A percentile compares a stretch with the other conserved stretches of the same genome.
phyloP scores from a whole-genome alignment of 2,888 invertebrate species.

The Anticlea derivata region DNA sequence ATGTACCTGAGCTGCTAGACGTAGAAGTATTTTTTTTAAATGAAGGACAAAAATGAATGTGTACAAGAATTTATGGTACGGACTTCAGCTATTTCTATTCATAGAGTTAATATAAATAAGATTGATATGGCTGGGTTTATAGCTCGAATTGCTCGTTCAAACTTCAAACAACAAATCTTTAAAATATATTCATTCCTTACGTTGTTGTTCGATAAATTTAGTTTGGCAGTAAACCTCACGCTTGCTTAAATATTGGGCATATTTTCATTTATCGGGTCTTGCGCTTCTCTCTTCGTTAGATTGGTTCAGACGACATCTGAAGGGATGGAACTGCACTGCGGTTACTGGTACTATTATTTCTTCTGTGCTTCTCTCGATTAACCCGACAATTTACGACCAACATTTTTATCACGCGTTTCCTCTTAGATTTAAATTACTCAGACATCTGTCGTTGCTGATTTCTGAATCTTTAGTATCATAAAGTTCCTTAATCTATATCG shows the following conservation, averaged over 20 bases:
- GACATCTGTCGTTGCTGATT: not conserved
- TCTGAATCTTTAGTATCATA: not conserved
- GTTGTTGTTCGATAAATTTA: conserved; percentile 21
- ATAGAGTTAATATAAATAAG: conserved; percentile 24
- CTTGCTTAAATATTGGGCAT: conserved; percentile 16
- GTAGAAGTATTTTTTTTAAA: conserved; percentile 1
- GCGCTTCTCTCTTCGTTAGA: conserved; percentile 4
- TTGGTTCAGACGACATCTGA: conserved; percentile 19
- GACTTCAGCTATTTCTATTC: conserved; percentile 25
- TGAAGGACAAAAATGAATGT: conserved; percentile 4
- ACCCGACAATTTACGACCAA: conserved; percentile 7
- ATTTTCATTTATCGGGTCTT: conserved; percentile 10
- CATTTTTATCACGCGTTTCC: conserved; percentile 11
- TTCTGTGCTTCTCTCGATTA: conserved; percentile 14
- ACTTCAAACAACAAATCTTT: conserved; percentile 25
- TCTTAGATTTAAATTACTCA: conserved; percentile 5
- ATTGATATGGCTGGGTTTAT: conserved; percentile 24
- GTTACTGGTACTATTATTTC: conserved; percentile 8
- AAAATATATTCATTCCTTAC: conserved; percentile 18
- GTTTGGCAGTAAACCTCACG: conserved; percentile 8
- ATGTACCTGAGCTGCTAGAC: not conserved
- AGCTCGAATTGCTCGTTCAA: conserved; percentile 24
- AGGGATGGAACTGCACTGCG: conserved; percentile 21
- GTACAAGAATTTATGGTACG: conserved; percentile 20
- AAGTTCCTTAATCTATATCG: not conserved